These are phyloP conservation scores for Pachyseris speciosa DNA, from an alignment of 64 coral and sea anemone genomes.

Conservation along the genomic window DNA sequence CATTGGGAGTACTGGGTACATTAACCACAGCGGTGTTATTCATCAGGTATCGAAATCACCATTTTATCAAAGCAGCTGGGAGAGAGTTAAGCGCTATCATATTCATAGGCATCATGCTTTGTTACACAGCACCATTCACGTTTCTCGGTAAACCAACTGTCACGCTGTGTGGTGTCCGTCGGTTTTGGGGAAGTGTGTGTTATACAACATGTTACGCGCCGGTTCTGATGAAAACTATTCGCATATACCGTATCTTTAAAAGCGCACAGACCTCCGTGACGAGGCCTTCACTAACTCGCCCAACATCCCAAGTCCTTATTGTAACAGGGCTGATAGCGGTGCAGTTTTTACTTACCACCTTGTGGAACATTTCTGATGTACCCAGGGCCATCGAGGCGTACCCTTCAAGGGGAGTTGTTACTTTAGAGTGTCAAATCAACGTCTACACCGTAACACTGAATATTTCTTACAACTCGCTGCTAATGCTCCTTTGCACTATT, in stretches of 20 bases:
- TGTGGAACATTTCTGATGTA: constrained; percentile 73
- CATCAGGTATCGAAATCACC: constrained; percentile 63
- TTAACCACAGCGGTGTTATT: constrained; percentile 60
- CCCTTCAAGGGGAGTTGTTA: constrained; percentile 34
- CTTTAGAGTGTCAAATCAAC: constrained; percentile 25
- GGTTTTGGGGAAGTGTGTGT: constrained; percentile 68
- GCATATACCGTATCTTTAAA: constrained; percentile 94
- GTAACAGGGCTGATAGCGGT: constrained; percentile 72
- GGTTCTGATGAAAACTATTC: constrained; percentile 87
- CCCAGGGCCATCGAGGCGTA: constrained; percentile 62
- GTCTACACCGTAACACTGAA: constrained; percentile 66
- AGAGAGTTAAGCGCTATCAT: constrained; percentile 81
- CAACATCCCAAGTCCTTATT: constrained; percentile 77
- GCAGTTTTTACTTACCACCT: constrained; percentile 71
- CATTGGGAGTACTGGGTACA: constrained; percentile 30
- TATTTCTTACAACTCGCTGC: constrained; percentile 77
- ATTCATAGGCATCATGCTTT: constrained; percentile 59
- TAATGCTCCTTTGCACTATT: constrained; percentile 83
- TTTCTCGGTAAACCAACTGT: constrained; percentile 65
- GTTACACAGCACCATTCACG: constrained; percentile 63
- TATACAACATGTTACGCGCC: constrained; percentile 89
- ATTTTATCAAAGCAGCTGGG: constrained; percentile 84
- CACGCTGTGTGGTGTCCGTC: constrained; percentile 60
- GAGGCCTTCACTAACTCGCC: constrained; percentile 76
- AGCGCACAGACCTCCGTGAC: constrained; percentile 63